Evolutionary conservation across 2,797 vertebrate genomes (phyloP).

Genomic region (Poliocrania exsul): DNA sequence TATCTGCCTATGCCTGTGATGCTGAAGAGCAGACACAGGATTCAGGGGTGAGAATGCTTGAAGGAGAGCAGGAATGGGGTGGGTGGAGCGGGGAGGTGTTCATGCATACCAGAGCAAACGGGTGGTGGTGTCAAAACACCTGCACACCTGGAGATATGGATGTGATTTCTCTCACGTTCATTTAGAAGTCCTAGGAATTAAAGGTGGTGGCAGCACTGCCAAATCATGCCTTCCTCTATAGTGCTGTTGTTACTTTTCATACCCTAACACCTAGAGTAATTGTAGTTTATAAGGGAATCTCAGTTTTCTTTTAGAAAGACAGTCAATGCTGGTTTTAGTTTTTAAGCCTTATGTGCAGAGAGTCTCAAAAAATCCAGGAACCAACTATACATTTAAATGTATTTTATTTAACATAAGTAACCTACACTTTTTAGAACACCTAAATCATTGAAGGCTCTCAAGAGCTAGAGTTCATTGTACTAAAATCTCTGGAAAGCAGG

Average conservation of each 20-base stretch:
- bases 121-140: neutral
- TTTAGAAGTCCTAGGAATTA: neutral
- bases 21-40: neutral
- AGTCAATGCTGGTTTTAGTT: neutral
- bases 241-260: neutral
- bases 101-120: neutral
- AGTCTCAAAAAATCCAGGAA: neutral
- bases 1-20: neutral
- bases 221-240: neutral
- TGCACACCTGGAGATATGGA: neutral
- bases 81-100: neutral
- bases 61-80: neutral
- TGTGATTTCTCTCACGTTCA: neutral
- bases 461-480: too few relatives aligned
- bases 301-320: neutral
- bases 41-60: neutral
- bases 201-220: neutral
- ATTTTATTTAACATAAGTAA: neutral
- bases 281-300: neutral
- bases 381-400: neutral
- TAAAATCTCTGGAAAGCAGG: neutral
- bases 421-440: neutral
- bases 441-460: neutral
- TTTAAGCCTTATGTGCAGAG: neutral
- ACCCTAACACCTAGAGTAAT: neutral